A percentile compares a stretch with the other conserved stretches of the same genome.
phyloP scores from a whole-genome alignment of 2,888 invertebrate genomes.

The Gordius sp. region DNA sequence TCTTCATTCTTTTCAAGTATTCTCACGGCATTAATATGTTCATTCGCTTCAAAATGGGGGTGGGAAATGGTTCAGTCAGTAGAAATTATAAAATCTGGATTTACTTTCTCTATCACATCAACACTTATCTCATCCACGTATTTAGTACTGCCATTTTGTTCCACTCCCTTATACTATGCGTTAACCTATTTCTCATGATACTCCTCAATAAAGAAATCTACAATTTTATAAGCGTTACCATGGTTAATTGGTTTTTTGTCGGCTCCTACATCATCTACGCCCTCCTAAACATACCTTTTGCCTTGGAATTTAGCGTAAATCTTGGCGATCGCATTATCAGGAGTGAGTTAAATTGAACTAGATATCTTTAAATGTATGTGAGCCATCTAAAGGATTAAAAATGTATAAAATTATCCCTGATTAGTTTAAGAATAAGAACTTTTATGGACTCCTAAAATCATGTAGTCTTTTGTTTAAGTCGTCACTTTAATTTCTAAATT shows the following conservation, averaged over 20 bases:
- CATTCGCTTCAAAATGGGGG: too few species aligned
- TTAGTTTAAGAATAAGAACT: too few species aligned
- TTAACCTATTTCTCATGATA: not conserved
- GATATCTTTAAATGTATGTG: too few species aligned
- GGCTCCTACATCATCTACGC: not conserved
- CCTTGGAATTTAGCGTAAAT: not conserved
- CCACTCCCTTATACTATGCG: not conserved
- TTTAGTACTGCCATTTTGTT: not conserved
- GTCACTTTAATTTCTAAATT: too few species aligned
- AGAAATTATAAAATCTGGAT: not conserved
- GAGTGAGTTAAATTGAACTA: too few species aligned
- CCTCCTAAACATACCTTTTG: not conserved
- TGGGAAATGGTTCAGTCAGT: not conserved
- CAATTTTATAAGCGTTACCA: not conserved
- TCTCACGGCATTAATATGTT: not conserved
- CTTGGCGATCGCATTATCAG: too few species aligned
- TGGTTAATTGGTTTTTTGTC: not conserved
- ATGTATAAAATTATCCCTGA: too few species aligned
- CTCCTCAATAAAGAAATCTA: not conserved
- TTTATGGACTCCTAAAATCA: too few species aligned
- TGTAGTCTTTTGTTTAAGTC: too few species aligned
- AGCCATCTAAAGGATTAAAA: too few species aligned
- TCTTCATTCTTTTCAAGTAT: not conserved
- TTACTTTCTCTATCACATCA: not conserved
- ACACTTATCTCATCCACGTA: not conserved